Conservation (phyloP, 2,113 vertebrate genomes). For the Crotalus viridis region DNA sequence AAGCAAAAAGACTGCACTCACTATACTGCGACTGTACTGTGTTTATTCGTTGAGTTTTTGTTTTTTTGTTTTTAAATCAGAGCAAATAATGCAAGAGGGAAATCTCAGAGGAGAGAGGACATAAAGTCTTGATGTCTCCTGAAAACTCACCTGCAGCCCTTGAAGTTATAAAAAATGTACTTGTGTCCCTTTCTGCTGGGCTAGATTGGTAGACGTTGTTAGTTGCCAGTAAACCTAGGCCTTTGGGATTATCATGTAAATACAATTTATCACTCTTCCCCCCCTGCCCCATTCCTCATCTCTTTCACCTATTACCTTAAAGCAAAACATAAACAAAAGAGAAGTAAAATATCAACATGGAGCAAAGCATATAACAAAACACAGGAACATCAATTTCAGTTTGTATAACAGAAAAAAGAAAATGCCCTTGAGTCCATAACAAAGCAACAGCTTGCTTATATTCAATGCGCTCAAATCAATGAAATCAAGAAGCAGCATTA, state of each 20-base stretch:
- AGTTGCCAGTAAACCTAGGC: background rate
- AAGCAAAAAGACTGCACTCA: background rate
- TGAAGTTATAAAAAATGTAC: constrained; percentile 42
- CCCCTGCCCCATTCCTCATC: constrained; percentile 19
- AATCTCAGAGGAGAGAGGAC: constrained; percentile 14
- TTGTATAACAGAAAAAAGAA: constrained; percentile 11
- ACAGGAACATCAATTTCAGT: background rate
- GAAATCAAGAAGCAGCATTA: background rate
- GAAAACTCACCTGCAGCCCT: constrained; percentile 41
- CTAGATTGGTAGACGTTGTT: constrained; percentile 39
- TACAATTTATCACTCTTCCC: background rate
- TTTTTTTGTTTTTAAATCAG: background rate
- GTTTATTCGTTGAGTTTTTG: background rate
- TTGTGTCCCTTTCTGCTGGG: constrained; percentile 23
- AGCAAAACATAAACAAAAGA: background rate
- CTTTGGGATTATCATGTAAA: constrained; percentile 21
- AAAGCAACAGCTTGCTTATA: background rate
- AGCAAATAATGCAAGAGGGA: constrained; percentile 18
- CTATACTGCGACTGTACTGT: background rate
- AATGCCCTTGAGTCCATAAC: constrained; percentile 8
- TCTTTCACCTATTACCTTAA: constrained; percentile 26
- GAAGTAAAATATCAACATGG: background rate
- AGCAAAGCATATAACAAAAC: background rate
- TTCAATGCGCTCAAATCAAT: background rate
- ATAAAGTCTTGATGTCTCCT: constrained; percentile 10